A percentile compares a stretch with the other conserved stretches of the same genome.
Conservation (phyloP, 2,113 vertebrate species). For the Rhizomys pruinosus region DNA sequence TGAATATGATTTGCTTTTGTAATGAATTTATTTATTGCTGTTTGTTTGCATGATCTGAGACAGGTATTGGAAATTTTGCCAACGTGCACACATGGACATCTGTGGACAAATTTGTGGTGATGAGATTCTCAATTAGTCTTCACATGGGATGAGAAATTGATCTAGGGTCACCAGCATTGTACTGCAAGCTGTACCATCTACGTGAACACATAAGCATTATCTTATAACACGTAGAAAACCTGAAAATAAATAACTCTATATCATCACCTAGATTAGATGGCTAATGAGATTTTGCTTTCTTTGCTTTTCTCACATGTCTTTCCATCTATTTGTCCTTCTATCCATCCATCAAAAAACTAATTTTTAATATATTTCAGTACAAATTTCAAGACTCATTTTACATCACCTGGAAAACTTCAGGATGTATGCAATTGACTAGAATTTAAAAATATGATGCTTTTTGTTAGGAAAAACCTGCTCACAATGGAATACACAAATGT, state of each 20-base stretch:
- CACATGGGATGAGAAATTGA: not conserved
- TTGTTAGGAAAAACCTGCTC: conserved; percentile 19
- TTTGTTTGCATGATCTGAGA: not conserved
- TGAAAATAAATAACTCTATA: conserved; percentile 13
- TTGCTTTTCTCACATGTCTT: not conserved
- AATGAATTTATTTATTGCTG: too few relatives aligned
- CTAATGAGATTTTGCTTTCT: not conserved
- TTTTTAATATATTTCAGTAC: conserved; percentile 40
- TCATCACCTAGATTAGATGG: not conserved
- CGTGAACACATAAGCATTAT: not conserved
- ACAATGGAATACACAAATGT: not conserved
- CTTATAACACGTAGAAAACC: conserved; percentile 5
- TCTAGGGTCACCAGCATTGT: not conserved
- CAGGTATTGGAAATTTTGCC: not conserved
- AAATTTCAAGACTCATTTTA: not conserved
- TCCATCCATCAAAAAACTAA: not conserved
- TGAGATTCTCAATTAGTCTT: not conserved
- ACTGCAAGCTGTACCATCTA: not conserved
- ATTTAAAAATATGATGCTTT: too few relatives aligned
- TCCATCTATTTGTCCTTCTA: not conserved
- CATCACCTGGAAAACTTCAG: not conserved
- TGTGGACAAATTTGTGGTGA: not conserved
- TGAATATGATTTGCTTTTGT: conserved; percentile 5
- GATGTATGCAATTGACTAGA: too few relatives aligned
- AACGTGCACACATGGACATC: not conserved